These are phyloP conservation scores for Cervus canadensis DNA, from an alignment of 2,113 vertebrate species.

Conservation along the genomic window DNA sequence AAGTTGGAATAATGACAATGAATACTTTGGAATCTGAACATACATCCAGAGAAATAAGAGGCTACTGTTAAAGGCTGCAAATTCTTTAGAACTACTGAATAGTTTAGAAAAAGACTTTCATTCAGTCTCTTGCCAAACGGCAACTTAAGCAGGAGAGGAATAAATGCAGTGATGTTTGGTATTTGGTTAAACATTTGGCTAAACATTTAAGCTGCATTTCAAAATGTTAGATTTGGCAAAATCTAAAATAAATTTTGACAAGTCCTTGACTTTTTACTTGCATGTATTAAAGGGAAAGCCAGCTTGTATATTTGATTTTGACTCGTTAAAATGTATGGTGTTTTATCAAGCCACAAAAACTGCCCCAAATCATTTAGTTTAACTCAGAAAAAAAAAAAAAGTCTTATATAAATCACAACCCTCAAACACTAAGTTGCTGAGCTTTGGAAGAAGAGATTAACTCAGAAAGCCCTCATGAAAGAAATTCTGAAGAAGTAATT, in stretches of 20 bases:
- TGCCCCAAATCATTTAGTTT: conserved; percentile 51
- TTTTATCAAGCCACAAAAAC: conserved; percentile 54
- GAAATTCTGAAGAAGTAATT: conserved; percentile 50
- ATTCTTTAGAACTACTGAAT: conserved; percentile 3
- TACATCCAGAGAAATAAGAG: background rate
- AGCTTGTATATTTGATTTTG: conserved; percentile 58
- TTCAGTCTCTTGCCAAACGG: conserved; percentile 10
- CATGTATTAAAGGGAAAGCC: conserved; percentile 47
- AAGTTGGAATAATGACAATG: background rate
- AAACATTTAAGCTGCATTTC: conserved; percentile 55
- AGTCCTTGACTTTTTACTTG: conserved; percentile 52
- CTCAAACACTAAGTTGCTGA: conserved; percentile 48
- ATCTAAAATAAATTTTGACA: conserved; percentile 57
- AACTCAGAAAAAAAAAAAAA: conserved; percentile 8
- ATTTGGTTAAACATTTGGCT: conserved; percentile 53
- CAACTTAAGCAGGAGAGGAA: conserved; percentile 16
- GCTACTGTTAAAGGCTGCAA: background rate
- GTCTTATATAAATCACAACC: conserved; percentile 45
- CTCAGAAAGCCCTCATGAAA: conserved; percentile 50
- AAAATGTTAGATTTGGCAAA: conserved; percentile 61
- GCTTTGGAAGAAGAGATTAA: conserved; percentile 52
- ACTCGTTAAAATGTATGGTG: conserved; percentile 67
- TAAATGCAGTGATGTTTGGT: background rate
- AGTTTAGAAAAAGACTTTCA: background rate
- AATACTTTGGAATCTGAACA: background rate